These are phyloP conservation scores for Mechanitis messenoides DNA, from an alignment of 2,888 invertebrate genomes.

Conservation along the genomic window DNA sequence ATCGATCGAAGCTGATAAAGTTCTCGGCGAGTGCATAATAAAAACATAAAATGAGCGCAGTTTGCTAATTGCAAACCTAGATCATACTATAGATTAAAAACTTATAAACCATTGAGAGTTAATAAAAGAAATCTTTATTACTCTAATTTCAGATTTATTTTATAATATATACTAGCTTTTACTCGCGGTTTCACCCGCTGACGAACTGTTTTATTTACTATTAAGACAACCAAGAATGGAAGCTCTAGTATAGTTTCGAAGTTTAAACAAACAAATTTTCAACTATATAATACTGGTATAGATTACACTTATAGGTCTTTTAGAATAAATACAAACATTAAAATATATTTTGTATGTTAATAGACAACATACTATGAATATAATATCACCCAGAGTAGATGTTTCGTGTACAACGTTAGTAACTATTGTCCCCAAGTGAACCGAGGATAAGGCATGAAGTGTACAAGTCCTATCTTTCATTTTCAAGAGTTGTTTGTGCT, in stretches of 20 bases:
- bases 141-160: too few relatives aligned
- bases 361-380: neutral
- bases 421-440: slow-evolving; percentile 5
- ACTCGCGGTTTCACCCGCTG: too few relatives aligned
- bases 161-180: too few relatives aligned
- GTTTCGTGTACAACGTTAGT: neutral
- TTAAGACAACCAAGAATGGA: too few relatives aligned
- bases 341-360: too few relatives aligned
- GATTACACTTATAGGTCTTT: too few relatives aligned
- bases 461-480: slow-evolving; percentile 5
- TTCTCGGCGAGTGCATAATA: slow-evolving; percentile 17
- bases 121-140: neutral
- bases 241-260: too few relatives aligned
- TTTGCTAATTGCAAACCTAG: neutral
- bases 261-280: too few relatives aligned
- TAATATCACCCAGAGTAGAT: neutral
- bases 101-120: neutral
- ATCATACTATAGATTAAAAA: neutral
- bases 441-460: neutral
- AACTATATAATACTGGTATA: too few relatives aligned
- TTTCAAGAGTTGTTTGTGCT: slow-evolving; percentile 5
- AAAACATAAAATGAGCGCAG: slow-evolving; percentile 11
- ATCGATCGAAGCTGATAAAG: slow-evolving; percentile 1
- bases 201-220: too few relatives aligned
- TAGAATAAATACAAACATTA: too few relatives aligned